phyloP scores from a whole-genome alignment of 2,797 vertebrate species.

The Malacoraja senta region DNA sequence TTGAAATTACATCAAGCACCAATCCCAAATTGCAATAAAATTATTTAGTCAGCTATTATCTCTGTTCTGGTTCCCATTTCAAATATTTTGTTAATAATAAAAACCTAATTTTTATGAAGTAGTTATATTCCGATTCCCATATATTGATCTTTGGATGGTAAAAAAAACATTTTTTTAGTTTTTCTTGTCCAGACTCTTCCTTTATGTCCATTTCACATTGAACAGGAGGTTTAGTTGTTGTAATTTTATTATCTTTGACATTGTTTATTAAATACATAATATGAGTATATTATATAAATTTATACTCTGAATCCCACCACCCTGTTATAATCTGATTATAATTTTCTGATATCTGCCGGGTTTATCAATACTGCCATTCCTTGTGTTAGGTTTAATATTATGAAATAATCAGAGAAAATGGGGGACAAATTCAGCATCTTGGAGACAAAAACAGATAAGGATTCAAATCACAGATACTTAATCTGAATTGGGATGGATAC shows the following conservation, averaged over 20 bases:
- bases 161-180: not conserved
- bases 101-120: not conserved
- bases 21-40: too few relatives aligned
- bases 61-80: not conserved
- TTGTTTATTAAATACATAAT: too few relatives aligned
- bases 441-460: too few relatives aligned
- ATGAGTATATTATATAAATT: not conserved
- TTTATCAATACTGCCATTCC: not conserved
- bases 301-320: not conserved
- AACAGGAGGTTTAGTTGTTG: not conserved
- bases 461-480: too few relatives aligned
- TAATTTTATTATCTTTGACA: not conserved
- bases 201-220: not conserved
- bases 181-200: not conserved
- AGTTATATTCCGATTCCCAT: not conserved
- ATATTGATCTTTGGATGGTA: not conserved
- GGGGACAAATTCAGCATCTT: too few relatives aligned
- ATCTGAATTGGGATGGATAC: too few relatives aligned
- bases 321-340: not conserved
- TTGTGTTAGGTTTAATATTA: not conserved
- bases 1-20: too few relatives aligned
- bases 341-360: too few relatives aligned
- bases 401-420: too few relatives aligned
- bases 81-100: not conserved
- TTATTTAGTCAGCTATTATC: too few relatives aligned